Evolutionary conservation across 2,113 vertebrate genomes (phyloP), one percentile per base, ranked within the genome.

Genomic region (Potamarius usumacintae): DNA sequence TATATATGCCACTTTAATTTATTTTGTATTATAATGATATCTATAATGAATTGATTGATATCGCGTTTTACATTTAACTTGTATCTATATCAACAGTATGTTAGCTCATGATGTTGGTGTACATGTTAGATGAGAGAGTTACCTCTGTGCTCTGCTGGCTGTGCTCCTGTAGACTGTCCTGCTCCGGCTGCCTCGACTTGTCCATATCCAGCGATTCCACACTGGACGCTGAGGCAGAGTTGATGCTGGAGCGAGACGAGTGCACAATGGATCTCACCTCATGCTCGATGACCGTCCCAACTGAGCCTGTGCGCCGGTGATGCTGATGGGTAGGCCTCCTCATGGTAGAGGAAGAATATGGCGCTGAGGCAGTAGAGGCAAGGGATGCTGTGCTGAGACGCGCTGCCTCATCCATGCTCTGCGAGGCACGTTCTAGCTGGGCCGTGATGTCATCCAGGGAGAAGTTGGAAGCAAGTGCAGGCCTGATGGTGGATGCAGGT

Each of bases 361-460:
- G 82, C 0, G 96, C 89, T 50, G 96, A 96, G 48, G 85, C 15
- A 10, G 94, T 90, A 11, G 94, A 94, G 91, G 93, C 86, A 0
- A 94, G 90, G 10, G 94, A 92, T 67, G 94, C 92, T 63, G 95
- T 93, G 81, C 96, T 96, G 57, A 99, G 97, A 65, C 96, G 95
- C 20, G 97, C 97, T 22, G 97, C 98, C 88, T 99, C 97, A 55
- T 99, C 98, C 98, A 99, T 99, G 91, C 97, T 98, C 90, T 99
- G 90, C n/a, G 98, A 99, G 5, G 98, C 98, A 91, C 98, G 97
- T 92, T 99, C 98, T 88, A 99, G 92, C 89, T 99, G 98, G 1
- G 98, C 97, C 0, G 98, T 99, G 95, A 99, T 99, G 91, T 99
- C 98, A 52, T 99, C 98, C 91, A 99, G 93, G 53, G 98, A 99